Evolutionary conservation across 2,888 invertebrate genomes (phyloP).

Genomic region (Hypsopygia costalis): DNA sequence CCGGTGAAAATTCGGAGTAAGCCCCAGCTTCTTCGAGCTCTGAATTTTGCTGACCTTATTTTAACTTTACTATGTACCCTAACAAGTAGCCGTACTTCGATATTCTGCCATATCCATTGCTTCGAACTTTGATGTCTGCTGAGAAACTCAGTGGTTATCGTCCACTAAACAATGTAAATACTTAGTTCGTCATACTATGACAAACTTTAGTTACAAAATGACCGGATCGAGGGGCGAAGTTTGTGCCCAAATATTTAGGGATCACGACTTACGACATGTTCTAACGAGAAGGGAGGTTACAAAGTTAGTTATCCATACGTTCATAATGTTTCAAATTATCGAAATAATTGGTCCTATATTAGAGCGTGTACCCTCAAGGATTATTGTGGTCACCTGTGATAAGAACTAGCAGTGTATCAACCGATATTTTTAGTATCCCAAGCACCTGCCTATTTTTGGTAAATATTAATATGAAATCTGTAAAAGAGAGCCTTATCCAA

Average conservation of each 20-base stretch:
- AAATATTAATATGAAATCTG: no score
- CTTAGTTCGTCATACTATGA: slow-evolving; percentile 1
- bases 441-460: no score
- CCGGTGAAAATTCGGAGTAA: no score
- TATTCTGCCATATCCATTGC: neutral
- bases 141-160: neutral
- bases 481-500: no score
- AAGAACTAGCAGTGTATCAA: no score
- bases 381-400: no score
- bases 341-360: no score
- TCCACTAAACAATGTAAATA: slow-evolving; percentile 8
- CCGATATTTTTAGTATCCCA: no score
- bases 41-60: neutral
- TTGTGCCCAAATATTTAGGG: slow-evolving; percentile 6
- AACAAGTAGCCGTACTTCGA: neutral
- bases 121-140: slow-evolving; percentile 4
- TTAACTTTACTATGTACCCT: neutral
- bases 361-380: no score
- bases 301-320: neutral
- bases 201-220: slow-evolving; percentile 7
- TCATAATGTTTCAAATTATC: neutral
- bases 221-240: slow-evolving; percentile 1
- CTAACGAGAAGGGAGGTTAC: neutral
- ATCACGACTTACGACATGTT: neutral
- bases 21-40: no score